Base-by-base conservation (phyloP, 2,797 vertebrate species). In the Rhyacichthys aspro region DNA sequence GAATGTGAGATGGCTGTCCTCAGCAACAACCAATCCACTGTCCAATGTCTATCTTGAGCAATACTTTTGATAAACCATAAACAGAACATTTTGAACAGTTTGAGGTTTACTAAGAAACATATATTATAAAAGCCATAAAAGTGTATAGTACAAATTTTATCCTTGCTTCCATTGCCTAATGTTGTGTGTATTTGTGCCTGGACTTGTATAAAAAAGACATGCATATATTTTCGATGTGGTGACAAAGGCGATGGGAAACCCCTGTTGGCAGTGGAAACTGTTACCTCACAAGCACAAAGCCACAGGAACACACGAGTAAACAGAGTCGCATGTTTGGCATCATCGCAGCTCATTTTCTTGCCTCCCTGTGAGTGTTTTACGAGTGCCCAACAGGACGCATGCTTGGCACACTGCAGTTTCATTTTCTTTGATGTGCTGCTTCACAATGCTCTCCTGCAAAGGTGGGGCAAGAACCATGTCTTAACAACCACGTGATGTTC, bases 381-480 rank as follows among this genome's bases (percentile, higher is more conserved):
- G 67, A 75, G 42, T 56, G 57, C 59, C 54, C 52, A 17, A 68
- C 58, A 72, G 76, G 79, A 71, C 74, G 67, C 63, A n/a, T n/a
- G 17, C 55, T 65, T 74, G 60, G 64, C 19, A 63, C 59, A 77
- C 67, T 17, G 81, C 69, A 72, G 76, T 72, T 74, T 67, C 1
- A 1, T 17, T 68, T 64, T 69, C 78, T 86, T 86, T 85, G 76
- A 87, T 81, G 76, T 79, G 58, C 53, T 59, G 67, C 60, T 71
- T 37, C 36, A 37, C 36, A 8, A 3, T 1, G 37, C 11, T 38
- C 37, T 11, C 37, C 37, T 38, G 37, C 9, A 38, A 11, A 38
- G 37, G 37, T 11, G 37, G 37, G 11, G 37, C 11, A 38, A 11
- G 37, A 70, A 82, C 42, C 46, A 52, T 0, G 67, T 82, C 78